These are phyloP conservation scores for Scalopus aquaticus DNA, from an alignment of 2,113 vertebrate species.

Conservation along the genomic window DNA sequence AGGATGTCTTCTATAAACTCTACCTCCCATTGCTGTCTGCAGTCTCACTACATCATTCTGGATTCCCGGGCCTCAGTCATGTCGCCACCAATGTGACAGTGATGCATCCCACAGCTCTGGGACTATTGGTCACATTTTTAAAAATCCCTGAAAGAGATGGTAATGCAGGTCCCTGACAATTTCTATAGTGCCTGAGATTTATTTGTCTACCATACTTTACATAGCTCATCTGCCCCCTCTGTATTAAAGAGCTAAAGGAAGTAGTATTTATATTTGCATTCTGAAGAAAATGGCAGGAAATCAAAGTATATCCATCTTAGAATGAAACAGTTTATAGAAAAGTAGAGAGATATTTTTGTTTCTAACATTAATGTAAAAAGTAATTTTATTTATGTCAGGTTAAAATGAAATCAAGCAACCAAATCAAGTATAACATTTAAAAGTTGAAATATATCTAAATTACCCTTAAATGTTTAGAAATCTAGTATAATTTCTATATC, in stretches of 20 bases:
- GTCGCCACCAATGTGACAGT: neutral
- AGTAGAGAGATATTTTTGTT: neutral
- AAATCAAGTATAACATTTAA: neutral
- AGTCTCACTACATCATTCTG: neutral
- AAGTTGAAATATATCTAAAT: neutral
- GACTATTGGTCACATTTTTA: neutral
- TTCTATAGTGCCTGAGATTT: neutral
- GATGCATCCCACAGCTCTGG: no score
- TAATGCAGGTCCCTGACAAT: neutral
- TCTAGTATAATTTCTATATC: neutral
- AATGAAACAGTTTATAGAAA: neutral
- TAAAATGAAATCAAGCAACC: conserved; percentile 19
- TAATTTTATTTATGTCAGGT: neutral
- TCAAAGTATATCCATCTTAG: neutral
- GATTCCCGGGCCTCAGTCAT: neutral
- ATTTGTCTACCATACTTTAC: neutral
- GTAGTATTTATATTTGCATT: neutral
- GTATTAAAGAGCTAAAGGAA: neutral
- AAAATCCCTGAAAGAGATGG: neutral
- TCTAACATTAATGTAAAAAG: neutral
- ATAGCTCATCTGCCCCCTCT: neutral
- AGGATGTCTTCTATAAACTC: conserved; percentile 2
- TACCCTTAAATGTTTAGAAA: neutral
- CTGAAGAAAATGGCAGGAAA: neutral
- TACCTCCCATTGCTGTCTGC: neutral